Evolutionary conservation across 2,888 invertebrate species (phyloP).

Genomic region (Sisyra nigra): DNA sequence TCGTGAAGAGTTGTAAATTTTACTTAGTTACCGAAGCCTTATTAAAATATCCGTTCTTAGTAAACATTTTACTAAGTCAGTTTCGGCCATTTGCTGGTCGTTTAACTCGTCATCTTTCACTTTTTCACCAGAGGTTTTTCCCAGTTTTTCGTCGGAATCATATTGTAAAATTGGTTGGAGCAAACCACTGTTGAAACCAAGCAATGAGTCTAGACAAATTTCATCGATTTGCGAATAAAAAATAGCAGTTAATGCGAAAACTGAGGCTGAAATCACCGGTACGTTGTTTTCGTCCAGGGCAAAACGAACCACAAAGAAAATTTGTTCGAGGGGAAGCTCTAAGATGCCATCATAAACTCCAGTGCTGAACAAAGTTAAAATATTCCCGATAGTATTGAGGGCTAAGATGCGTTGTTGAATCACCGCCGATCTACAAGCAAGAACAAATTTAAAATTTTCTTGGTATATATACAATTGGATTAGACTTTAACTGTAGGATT

Average conservation of each 20-base stretch:
- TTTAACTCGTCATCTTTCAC: conserved; percentile 35
- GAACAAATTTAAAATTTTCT: no score
- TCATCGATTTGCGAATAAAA: conserved; percentile 68
- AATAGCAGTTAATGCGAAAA: conserved; percentile 58
- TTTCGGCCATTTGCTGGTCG: conserved; percentile 74
- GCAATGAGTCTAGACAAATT: conserved; percentile 47
- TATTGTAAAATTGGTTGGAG: conserved; percentile 36
- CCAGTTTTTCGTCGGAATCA: conserved; percentile 18
- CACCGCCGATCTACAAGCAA: conserved; percentile 41
- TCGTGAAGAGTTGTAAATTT: conserved; percentile 1
- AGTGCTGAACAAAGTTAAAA: conserved; percentile 50
- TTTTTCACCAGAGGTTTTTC: not conserved
- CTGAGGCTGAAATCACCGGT: conserved; percentile 54
- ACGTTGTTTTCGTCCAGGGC: conserved; percentile 71
- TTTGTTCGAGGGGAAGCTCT: conserved; percentile 59
- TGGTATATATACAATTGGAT: no score
- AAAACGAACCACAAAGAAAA: conserved; percentile 65
- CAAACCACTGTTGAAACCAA: conserved; percentile 47
- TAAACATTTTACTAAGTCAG: conserved; percentile 60
- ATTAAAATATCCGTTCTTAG: conserved; percentile 60
- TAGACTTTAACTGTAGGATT: no score
- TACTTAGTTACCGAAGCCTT: conserved; percentile 38
- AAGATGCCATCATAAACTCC: conserved; percentile 66
- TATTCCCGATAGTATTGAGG: conserved; percentile 61
- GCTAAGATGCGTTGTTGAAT: conserved; percentile 72